Percentiles rank a stretch among this genome's conserved stretches.
Evolutionary conservation across 2,888 invertebrate species (phyloP).

Genomic region (Merodon equestris): DNA sequence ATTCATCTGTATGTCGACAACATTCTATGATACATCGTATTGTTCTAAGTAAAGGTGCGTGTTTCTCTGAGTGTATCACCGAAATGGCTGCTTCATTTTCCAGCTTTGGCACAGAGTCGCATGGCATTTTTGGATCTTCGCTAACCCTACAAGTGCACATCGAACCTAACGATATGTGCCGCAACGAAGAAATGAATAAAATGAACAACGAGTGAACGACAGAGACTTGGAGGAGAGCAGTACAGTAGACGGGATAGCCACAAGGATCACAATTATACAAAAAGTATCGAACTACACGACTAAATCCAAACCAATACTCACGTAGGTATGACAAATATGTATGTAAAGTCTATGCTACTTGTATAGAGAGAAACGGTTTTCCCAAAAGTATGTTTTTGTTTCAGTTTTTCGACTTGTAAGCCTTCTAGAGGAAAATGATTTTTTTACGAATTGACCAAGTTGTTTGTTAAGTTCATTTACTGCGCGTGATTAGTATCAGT

Average conservation of each 20-base stretch:
- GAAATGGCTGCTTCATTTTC: background rate
- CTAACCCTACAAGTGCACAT: conserved; percentile 30
- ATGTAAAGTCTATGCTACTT: no score
- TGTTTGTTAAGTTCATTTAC: conserved; percentile 16
- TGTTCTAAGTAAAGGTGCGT: no score
- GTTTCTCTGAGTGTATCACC: no score
- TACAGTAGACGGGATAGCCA: conserved; percentile 14
- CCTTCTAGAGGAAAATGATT: conserved; percentile 15
- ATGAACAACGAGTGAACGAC: conserved; percentile 30
- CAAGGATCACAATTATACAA: conserved; percentile 16
- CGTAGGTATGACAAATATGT: no score
- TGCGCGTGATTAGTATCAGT: no score
- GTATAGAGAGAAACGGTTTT: background rate
- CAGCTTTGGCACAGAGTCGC: conserved; percentile 16
- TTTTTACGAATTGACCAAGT: conserved; percentile 42
- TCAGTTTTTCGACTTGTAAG: no score
- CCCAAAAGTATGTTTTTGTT: no score
- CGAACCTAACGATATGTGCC: conserved; percentile 22
- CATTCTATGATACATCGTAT: no score
- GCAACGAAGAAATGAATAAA: background rate
- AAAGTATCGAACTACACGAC: no score
- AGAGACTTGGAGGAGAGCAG: conserved; percentile 8
- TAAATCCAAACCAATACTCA: no score
- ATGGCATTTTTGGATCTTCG: no score
- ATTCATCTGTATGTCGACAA: no score